Percentiles rank a stretch among this genome's conserved stretches.
Evolutionary conservation across 2,797 vertebrate species (phyloP).

Genomic region (Pelobates cultripes): DNA sequence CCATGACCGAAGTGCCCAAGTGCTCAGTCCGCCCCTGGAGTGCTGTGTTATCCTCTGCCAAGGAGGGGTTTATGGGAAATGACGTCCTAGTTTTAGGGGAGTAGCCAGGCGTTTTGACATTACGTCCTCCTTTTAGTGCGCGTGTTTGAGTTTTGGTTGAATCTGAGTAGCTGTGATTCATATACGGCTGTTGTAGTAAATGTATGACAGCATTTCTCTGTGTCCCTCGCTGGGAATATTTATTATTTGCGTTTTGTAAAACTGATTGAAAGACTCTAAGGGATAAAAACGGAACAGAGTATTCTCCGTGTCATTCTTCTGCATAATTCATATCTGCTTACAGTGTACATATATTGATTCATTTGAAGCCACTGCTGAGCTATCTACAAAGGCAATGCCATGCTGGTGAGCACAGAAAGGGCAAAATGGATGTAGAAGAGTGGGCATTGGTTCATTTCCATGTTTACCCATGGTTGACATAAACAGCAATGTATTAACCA

Average conservation of each 20-base stretch:
- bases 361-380: neutral
- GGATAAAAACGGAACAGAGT: conserved; percentile 57
- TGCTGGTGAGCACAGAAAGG: neutral
- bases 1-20: no score
- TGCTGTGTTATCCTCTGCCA: no score
- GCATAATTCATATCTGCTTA: neutral
- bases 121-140: neutral
- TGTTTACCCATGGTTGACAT: no score
- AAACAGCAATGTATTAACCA: no score
- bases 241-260: conserved; percentile 66
- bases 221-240: conserved; percentile 75
- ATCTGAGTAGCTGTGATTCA: neutral
- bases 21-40: no score
- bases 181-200: neutral
- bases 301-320: conserved; percentile 55
- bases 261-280: conserved; percentile 64
- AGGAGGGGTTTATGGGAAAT: no score
- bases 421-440: neutral
- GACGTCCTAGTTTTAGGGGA: no score
- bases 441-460: no score
- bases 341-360: neutral
- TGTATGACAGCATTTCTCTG: conserved; percentile 36
- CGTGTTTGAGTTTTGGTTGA: neutral
- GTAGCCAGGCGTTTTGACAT: neutral
- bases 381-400: no score